Conservation (phyloP, 2,888 invertebrate genomes). For the Isotomurus palustris region DNA sequence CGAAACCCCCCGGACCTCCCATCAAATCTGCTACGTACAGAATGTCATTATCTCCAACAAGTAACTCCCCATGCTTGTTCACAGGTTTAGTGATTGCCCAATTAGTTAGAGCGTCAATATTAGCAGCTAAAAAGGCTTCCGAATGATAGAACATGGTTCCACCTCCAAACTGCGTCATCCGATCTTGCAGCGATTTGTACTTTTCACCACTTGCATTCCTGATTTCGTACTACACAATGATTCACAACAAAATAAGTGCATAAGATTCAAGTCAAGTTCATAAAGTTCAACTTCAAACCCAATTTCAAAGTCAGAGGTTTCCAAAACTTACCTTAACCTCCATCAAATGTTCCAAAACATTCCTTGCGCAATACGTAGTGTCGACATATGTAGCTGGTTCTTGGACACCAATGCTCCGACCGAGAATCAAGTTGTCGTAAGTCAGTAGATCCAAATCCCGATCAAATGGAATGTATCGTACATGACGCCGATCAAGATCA, state of each 20-base stretch:
- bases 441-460: slow-evolving; percentile 16
- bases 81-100: slow-evolving; percentile 83
- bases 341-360: slow-evolving; percentile 38
- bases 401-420: slow-evolving; percentile 24
- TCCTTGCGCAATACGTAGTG: slow-evolving; percentile 35
- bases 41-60: slow-evolving; percentile 52
- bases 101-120: slow-evolving; percentile 84
- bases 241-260: neutral
- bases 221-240: slow-evolving; percentile 21
- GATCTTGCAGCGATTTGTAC: slow-evolving; percentile 18
- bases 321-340: slow-evolving; percentile 39
- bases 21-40: slow-evolving; percentile 95
- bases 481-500: slow-evolving; percentile 11
- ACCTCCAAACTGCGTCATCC: slow-evolving; percentile 17
- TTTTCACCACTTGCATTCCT: slow-evolving; percentile 14
- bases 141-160: slow-evolving; percentile 68
- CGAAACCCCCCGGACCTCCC: slow-evolving; percentile 93
- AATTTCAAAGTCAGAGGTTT: neutral
- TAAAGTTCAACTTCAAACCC: neutral
- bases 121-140: slow-evolving; percentile 91
- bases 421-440: slow-evolving; percentile 34
- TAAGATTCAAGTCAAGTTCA: neutral
- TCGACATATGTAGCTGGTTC: slow-evolving; percentile 39
- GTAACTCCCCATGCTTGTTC: slow-evolving; percentile 51
- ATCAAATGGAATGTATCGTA: slow-evolving; percentile 19